These are phyloP conservation scores for Montipora efflorescens DNA, from an alignment of 64 coral and sea anemone genomes.

Conservation along the genomic window DNA sequence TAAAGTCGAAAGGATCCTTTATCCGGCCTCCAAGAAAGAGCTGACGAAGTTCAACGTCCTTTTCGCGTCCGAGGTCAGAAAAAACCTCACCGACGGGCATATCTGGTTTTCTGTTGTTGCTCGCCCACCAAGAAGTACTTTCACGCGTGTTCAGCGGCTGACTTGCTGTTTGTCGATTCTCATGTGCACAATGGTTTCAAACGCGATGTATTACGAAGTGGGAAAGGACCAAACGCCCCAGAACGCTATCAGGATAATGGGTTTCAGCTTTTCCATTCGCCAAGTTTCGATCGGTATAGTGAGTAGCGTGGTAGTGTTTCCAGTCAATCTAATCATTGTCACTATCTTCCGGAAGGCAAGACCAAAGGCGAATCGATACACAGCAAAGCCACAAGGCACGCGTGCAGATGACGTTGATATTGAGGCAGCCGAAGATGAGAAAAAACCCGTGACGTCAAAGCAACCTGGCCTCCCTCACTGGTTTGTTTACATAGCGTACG, in stretches of 20 bases:
- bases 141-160: conserved; percentile 61
- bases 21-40: conserved; percentile 25
- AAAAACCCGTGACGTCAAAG: not conserved
- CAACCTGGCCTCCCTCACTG: conserved; percentile 46
- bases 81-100: conserved; percentile 63
- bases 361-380: not conserved
- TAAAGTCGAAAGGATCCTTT: conserved; percentile 27
- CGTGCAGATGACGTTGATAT: not conserved
- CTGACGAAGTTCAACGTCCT: conserved; percentile 58
- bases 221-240: not conserved
- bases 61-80: conserved; percentile 13
- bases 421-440: not conserved
- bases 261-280: conserved; percentile 39
- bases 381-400: not conserved
- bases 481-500: conserved; percentile 74
- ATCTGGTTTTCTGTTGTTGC: conserved; percentile 65
- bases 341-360: conserved; percentile 60
- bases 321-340: conserved; percentile 65
- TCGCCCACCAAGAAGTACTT: conserved; percentile 53
- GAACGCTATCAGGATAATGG: conserved; percentile 36
- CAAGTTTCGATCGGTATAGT: conserved; percentile 68
- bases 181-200: conserved; percentile 45
- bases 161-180: conserved; percentile 57
- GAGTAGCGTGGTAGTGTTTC: conserved; percentile 68
- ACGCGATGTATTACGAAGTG: conserved; percentile 77